Conservation (phyloP, 2,797 vertebrate species). For the Amblyraja radiata region DNA sequence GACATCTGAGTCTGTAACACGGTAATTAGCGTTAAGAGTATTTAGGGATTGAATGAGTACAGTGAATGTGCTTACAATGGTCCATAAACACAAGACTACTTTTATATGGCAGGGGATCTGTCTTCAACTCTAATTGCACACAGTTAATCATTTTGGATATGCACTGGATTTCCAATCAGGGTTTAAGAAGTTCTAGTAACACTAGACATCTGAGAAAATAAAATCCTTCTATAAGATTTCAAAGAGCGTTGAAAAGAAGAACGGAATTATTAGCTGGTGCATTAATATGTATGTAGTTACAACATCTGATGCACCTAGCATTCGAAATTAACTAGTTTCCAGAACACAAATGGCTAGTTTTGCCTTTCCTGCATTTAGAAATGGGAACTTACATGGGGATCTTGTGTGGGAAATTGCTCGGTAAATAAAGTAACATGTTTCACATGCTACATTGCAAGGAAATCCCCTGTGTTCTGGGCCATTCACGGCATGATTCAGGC, state of each 20-base stretch:
- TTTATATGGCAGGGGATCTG: neutral
- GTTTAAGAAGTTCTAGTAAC: constrained; percentile 9
- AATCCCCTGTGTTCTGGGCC: neutral
- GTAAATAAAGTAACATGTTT: neutral
- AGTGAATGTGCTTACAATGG: neutral
- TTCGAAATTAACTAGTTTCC: neutral
- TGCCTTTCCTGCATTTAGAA: neutral
- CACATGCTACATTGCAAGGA: too few relatives aligned
- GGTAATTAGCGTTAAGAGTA: neutral
- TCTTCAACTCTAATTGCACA: constrained; percentile 8
- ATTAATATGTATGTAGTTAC: neutral
- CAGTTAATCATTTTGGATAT: neutral
- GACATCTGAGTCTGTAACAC: constrained; percentile 5
- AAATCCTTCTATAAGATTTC: neutral
- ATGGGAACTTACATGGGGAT: neutral
- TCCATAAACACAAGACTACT: neutral
- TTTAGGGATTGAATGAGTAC: neutral
- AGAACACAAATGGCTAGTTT: neutral
- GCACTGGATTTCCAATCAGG: neutral
- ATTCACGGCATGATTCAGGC: neutral
- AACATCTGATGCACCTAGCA: neutral
- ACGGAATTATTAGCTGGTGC: neutral
- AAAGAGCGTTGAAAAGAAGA: neutral
- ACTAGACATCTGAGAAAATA: neutral
- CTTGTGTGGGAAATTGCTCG: neutral